Base-by-base conservation (phyloP, 1,140 invertebrate genomes). In the Aphaenogaster floridana region DNA sequence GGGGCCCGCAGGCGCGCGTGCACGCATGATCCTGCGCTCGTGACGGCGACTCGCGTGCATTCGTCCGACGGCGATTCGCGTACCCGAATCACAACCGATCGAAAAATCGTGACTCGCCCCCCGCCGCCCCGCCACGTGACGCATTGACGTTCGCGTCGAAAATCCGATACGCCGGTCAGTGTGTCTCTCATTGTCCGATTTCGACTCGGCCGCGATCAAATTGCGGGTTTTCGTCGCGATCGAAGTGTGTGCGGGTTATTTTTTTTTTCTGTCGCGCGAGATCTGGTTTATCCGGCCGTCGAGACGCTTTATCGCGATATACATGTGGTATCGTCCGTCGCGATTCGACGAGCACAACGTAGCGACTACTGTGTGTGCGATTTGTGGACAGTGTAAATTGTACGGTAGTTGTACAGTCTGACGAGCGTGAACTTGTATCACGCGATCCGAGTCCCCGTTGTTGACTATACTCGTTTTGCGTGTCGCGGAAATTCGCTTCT, bases 11-110 rank as follows among this genome's bases (percentile, higher is more conserved):
- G 9, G 57, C 28, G 34, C 48, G 15, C 15, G 36, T 52, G 36
- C 21, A 42, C 79, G 79, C 79, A 48, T 34, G 52, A 57, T 54
- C 63, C 61, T 39, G 36, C 76, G 76, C 63, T 80, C 39, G 50
- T 39, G 39, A 28, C 21, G n/a, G 21, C 28, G n/a, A 28, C 13
- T 28, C 64, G 52, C 36, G 42, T 64, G 77, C 76, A 52, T 36
- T 84, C 50, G 69, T 42, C 7, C 45, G 45, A 21, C 45, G 52
- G 21, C 21, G 21, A 28, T 34, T n/a, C 45, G n/a, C 13, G 45
- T 45, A 17, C 39, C 2, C 63, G 64, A 28, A 68, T 54, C 78
- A 21, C 21, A 6, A 8, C 52, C 42, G 42, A 36, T 71, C 52
- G 68, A 72, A 72, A 83, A 84, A 84, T 84, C 54, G 17, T 28